Base-by-base conservation (phyloP, 2,888 invertebrate species). In the Caenorhabditis wallacei region DNA sequence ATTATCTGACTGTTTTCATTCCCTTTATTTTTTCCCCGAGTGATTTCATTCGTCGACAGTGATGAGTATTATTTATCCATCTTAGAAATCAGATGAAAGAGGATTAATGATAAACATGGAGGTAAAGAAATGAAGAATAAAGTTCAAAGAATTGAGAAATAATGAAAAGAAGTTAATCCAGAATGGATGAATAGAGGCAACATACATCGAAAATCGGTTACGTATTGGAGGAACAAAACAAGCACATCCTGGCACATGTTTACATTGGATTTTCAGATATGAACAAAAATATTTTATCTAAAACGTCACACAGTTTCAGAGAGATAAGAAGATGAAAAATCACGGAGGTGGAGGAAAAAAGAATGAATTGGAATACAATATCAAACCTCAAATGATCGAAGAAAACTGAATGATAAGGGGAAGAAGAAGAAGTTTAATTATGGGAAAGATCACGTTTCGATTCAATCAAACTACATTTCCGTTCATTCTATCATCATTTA, bases 161-260 rank as follows among this genome's bases (percentile, higher is more conserved):
- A n/a, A n/a, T n/a, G 24, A n/a, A 26, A 53, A 18, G 53, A 13
- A n/a, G 5, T 18, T 51, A 64, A 64, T 64, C 64, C 64, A 30
- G 48, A 35, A 48, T n/a, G n/a, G n/a, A 3, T 48, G 30, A 64
- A 24, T 46, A 30, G 22, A 48, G 48, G 48, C 8, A 51, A 26
- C 46, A 63, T 46, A 35, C 30, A 64, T 51, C 35, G 35, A 16
- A 63, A 63, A 64, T 10, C 20, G 40, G 13, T 20, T 30, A 24
- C 48, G 48, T 48, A 51, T 26, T 24, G 26, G n/a, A n/a, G n/a
- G 63, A 24, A 35, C 48, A 51, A 64, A 51, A 51, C 48, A 48
- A 48, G 64, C 51, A 64, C 64, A 64, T 30, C 64, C 64, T 18
- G 51, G 48, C 48, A 64, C 64, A 64, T 64, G 46, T 64, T 64